A percentile compares a stretch with the other conserved stretches of the same genome.
Conservation (phyloP, 2,797 vertebrate species). For the Neosilurus hyrtlii region DNA sequence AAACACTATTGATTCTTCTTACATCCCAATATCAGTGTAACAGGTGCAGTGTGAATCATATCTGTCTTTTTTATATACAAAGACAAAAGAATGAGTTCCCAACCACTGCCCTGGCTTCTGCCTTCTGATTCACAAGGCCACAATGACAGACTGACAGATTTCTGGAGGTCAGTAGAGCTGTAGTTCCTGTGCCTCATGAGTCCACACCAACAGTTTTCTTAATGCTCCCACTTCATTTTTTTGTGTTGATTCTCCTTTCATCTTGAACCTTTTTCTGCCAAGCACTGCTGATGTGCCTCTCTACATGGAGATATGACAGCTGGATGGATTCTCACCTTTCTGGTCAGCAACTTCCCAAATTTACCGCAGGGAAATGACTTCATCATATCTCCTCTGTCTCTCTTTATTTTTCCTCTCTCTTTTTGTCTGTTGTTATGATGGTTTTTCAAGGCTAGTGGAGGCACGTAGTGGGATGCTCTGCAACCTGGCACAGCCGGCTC, state of each 20-base stretch:
- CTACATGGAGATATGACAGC: conserved; percentile 74
- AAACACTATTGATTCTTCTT: background rate
- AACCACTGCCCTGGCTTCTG: conserved; percentile 9
- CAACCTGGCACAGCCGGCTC: conserved; percentile 74
- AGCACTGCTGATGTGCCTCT: conserved; percentile 59
- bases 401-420: conserved; percentile 56
- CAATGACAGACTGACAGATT: conserved; percentile 74
- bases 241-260: conserved; percentile 64
- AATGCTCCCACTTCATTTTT: conserved; percentile 67
- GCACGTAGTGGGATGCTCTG: conserved; percentile 71
- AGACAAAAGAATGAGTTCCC: background rate
- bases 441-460: conserved; percentile 59
- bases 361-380: conserved; percentile 63
- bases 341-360: conserved; percentile 78
- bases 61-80: background rate
- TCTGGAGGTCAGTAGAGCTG: conserved; percentile 69
- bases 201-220: conserved; percentile 69
- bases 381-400: conserved; percentile 53
- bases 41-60: background rate
- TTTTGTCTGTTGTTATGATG: conserved; percentile 47
- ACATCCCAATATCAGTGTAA: background rate
- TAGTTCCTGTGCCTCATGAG: conserved; percentile 64
- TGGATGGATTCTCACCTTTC: conserved; percentile 82
- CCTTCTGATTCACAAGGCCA: conserved; percentile 61
- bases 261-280: conserved; percentile 49